Percentiles rank a stretch among this genome's conserved stretches.
Evolutionary conservation across 1,140 invertebrate species (phyloP).

Genomic region (Bombus polaris): DNA sequence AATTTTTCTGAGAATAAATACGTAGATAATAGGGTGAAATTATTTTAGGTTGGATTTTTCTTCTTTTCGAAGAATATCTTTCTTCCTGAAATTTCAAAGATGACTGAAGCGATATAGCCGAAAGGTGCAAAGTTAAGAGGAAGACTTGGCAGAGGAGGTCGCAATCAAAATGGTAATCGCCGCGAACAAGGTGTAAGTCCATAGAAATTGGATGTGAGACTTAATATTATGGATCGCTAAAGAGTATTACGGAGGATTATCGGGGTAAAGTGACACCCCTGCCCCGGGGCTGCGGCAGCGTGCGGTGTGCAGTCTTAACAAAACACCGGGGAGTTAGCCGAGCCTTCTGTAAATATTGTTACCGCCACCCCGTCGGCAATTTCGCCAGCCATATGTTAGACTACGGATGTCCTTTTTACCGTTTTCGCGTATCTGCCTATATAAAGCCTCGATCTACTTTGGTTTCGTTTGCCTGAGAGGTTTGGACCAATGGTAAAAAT

Average conservation of each 20-base stretch:
- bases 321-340: slow-evolving; percentile 78
- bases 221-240: slow-evolving; percentile 78
- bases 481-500: background rate
- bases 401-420: slow-evolving; percentile 77
- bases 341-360: slow-evolving; percentile 82
- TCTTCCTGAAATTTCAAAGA: background rate
- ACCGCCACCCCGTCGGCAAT: slow-evolving; percentile 80
- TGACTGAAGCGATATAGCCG: background rate
- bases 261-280: slow-evolving; percentile 78
- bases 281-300: slow-evolving; percentile 67
- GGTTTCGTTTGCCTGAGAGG: background rate
- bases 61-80: background rate
- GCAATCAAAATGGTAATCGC: slow-evolving; percentile 81
- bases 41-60: background rate
- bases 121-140: background rate
- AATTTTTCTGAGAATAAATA: background rate
- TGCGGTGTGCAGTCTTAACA: slow-evolving; percentile 79
- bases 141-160: slow-evolving; percentile 43
- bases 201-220: slow-evolving; percentile 80
- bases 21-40: background rate
- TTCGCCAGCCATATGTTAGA: slow-evolving; percentile 81
- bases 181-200: slow-evolving; percentile 79
- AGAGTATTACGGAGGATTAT: slow-evolving; percentile 81
- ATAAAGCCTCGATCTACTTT: slow-evolving; percentile 3
- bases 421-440: slow-evolving; percentile 46